Conservation (phyloP, 1,140 invertebrate genomes). For the Diuraphis noxia region DNA sequence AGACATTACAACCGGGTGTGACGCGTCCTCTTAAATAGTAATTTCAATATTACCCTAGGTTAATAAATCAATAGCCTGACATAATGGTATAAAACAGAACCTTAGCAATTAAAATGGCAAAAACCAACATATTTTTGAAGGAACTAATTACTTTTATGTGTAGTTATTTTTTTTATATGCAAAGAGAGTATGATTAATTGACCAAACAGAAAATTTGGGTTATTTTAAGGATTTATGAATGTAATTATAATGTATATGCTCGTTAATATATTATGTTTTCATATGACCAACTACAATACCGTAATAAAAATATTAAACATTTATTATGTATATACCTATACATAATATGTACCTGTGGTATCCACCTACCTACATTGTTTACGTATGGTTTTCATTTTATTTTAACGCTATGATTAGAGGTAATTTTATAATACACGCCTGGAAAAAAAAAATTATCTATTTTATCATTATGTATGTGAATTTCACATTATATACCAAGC, state of each 20-base stretch:
- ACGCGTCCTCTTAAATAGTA: neutral
- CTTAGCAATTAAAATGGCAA: neutral
- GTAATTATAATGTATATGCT: neutral
- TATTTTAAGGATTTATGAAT: neutral
- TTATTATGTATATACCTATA: neutral
- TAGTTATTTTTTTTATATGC: neutral
- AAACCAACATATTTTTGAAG: neutral
- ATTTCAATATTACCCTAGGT: neutral
- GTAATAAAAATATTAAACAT: slow-evolving; percentile 17
- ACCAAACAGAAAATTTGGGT: slow-evolving; percentile 3
- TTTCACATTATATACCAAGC: neutral
- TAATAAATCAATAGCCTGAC: neutral
- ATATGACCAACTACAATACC: neutral
- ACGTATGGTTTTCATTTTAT: neutral
- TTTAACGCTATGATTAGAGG: neutral
- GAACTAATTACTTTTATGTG: neutral
- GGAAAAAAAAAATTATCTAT: neutral
- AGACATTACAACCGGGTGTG: neutral
- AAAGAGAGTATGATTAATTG: neutral
- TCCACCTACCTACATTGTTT: neutral
- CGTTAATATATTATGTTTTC: slow-evolving; percentile 6
- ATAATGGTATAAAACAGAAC: neutral
- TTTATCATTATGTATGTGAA: neutral
- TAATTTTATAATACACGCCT: neutral
- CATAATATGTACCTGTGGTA: no score